phyloP scores from a whole-genome alignment of 1,140 invertebrate species.

The Tetraneura akinire region DNA sequence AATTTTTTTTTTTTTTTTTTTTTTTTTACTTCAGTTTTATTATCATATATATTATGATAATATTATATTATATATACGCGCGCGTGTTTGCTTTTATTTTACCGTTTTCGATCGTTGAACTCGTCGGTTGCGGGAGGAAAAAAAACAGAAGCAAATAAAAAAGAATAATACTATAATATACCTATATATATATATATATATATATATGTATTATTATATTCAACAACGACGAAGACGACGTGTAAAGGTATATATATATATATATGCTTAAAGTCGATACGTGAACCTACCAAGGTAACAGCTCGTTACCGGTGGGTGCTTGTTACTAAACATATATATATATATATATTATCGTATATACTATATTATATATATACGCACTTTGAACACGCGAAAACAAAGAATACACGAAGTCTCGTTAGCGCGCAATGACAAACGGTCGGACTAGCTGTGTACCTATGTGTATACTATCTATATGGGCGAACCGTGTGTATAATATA shows the following conservation, averaged over 20 bases:
- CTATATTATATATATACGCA: background rate
- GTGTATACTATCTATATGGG: background rate
- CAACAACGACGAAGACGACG: background rate
- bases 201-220: background rate
- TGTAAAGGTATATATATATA: background rate
- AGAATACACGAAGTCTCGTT: slow-evolving; percentile 49
- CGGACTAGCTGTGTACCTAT: background rate
- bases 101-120: slow-evolving; percentile 44
- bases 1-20: no score
- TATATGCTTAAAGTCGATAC: background rate
- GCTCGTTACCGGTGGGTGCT: slow-evolving; percentile 40
- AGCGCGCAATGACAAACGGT: slow-evolving; percentile 42
- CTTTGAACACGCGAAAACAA: slow-evolving; percentile 25
- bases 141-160: background rate
- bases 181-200: no score
- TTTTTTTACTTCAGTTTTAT: background rate
- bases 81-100: background rate
- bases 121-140: background rate
- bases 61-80: no score
- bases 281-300: background rate
- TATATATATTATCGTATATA: background rate
- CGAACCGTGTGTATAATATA: background rate
- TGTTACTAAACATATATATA: slow-evolving; percentile 13
- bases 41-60: no score
- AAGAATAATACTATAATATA: no score